Evolutionary conservation across 2,113 vertebrate species (phyloP).

Genomic region (Ceuthmochares aereus): DNA sequence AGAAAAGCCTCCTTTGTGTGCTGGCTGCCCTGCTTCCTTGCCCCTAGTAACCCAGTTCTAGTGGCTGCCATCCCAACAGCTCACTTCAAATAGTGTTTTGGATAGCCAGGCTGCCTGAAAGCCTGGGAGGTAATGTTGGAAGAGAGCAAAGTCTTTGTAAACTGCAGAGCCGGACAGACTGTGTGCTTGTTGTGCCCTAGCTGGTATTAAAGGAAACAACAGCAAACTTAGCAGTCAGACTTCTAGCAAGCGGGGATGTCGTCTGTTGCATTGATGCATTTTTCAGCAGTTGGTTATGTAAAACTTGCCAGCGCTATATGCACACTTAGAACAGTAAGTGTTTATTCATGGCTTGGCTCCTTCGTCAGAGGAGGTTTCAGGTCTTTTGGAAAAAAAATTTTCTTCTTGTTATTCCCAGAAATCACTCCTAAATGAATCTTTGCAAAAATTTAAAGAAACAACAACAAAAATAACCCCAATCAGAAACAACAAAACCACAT

Average conservation of each 20-base stretch:
- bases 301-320: background rate
- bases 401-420: background rate
- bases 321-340: background rate
- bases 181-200: background rate
- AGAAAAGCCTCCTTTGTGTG: background rate
- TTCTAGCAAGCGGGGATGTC: background rate
- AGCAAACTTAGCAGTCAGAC: background rate
- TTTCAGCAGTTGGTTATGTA: constrained; percentile 17
- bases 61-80: background rate
- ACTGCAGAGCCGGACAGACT: background rate
- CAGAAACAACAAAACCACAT: background rate
- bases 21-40: background rate
- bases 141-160: background rate
- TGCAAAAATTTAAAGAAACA: background rate
- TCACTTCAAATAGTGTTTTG: fast-evolving
- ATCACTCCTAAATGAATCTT: background rate
- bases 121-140: background rate
- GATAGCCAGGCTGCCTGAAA: background rate
- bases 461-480: background rate
- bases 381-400: background rate
- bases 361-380: background rate
- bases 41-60: background rate
- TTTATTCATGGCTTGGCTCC: background rate
- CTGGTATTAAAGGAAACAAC: background rate
- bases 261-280: background rate